phyloP scores from a whole-genome alignment of 2,113 vertebrate species.

The Myotis davidii region DNA sequence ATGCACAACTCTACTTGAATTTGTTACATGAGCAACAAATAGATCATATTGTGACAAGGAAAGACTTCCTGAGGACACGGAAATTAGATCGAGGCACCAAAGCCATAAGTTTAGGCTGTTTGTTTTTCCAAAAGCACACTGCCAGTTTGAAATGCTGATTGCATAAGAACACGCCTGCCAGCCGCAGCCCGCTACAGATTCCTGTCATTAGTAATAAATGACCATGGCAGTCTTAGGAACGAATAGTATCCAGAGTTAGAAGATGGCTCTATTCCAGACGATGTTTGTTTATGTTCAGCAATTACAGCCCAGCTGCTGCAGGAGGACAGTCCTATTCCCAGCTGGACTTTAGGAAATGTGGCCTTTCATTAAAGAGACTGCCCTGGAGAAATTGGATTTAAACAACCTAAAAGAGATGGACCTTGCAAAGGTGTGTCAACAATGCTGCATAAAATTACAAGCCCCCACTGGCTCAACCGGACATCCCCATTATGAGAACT shows the following conservation, averaged over 20 bases:
- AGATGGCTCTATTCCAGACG: constrained; percentile 56
- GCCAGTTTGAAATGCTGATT: constrained; percentile 49
- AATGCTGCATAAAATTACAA: neutral
- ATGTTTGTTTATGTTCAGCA: constrained; percentile 64
- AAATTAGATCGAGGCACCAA: neutral
- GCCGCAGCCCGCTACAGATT: constrained; percentile 22
- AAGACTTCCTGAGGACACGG: neutral
- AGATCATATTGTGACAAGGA: neutral
- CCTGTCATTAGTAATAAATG: constrained; percentile 71
- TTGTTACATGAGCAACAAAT: constrained; percentile 14
- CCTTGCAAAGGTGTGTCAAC: constrained; percentile 1
- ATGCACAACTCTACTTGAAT: neutral
- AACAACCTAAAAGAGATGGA: neutral
- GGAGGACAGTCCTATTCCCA: neutral
- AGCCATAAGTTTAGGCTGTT: neutral
- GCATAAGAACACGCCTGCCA: constrained; percentile 20
- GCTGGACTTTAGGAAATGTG: constrained; percentile 33
- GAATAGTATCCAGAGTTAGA: constrained; percentile 41
- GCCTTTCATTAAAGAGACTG: constrained; percentile 45
- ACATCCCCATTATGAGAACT: neutral
- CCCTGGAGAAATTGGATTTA: constrained; percentile 41
- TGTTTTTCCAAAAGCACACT: neutral
- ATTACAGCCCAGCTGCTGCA: constrained; percentile 59
- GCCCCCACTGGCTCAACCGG: neutral
- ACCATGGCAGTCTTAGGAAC: constrained; percentile 37